phyloP scores from a whole-genome alignment of 92 coral and sea anemone species.

The Palythoa caribaeorum region DNA sequence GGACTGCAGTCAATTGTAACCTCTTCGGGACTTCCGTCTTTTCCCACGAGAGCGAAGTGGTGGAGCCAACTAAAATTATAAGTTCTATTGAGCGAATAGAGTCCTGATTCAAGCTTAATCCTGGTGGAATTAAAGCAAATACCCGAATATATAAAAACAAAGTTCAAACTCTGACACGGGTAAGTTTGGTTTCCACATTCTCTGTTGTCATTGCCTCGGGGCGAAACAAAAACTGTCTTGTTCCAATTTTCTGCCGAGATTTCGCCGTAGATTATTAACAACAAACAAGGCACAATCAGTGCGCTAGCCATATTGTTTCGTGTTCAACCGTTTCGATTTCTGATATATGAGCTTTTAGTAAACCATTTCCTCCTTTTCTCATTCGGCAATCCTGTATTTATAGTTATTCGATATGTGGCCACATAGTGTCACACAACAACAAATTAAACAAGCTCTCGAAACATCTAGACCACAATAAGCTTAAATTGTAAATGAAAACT shows the following conservation, averaged over 20 bases:
- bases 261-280: neutral
- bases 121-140: slow-evolving; percentile 57
- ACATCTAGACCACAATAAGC: too few species aligned
- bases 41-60: slow-evolving; percentile 73
- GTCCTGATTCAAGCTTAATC: slow-evolving; percentile 60
- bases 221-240: slow-evolving; percentile 53
- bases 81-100: slow-evolving; percentile 64
- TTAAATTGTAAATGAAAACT: too few species aligned
- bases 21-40: slow-evolving; percentile 47
- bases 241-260: slow-evolving; percentile 42
- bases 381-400: neutral
- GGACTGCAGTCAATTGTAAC: slow-evolving; percentile 54
- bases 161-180: slow-evolving; percentile 72
- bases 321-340: too few species aligned
- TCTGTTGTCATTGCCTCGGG: slow-evolving; percentile 51
- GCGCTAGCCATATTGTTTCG: neutral
- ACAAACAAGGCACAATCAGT: neutral
- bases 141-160: slow-evolving; percentile 45
- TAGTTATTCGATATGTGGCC: too few species aligned
- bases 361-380: neutral
- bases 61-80: slow-evolving; percentile 53
- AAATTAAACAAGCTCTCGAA: too few species aligned
- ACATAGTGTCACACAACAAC: too few species aligned
- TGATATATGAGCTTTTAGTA: too few species aligned
- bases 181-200: slow-evolving; percentile 24